A percentile compares a stretch with the other conserved stretches of the same genome.
Evolutionary conservation across 2,113 vertebrate genomes (phyloP).

Genomic region (Hymenochirus boettgeri): DNA sequence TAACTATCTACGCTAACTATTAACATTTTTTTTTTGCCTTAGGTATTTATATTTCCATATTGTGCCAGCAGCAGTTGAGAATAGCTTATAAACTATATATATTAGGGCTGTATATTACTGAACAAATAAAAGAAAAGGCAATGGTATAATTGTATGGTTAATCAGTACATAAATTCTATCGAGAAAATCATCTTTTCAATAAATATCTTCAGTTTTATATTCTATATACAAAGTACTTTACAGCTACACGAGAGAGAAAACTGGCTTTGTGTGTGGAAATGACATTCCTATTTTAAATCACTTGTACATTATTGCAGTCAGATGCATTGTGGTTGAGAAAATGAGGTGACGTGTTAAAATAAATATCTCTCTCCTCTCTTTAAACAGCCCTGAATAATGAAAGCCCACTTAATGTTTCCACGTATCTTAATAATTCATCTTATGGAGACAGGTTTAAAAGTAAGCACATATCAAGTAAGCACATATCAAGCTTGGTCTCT

Average conservation of each 20-base stretch:
- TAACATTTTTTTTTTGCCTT: conserved; percentile 1
- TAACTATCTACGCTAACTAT: conserved; percentile 44
- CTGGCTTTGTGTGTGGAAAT: conserved; percentile 52
- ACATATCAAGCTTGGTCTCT: no score
- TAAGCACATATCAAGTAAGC: not conserved
- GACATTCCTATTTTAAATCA: conserved; percentile 57
- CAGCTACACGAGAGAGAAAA: conserved; percentile 67
- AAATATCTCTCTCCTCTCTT: conserved; percentile 59
- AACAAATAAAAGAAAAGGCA: conserved; percentile 41
- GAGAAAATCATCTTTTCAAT: conserved; percentile 73
- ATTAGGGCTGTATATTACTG: conserved; percentile 27
- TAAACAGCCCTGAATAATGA: conserved; percentile 36
- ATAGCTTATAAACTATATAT: conserved; percentile 46
- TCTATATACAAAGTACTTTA: conserved; percentile 87
- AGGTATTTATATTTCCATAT: conserved; percentile 25
- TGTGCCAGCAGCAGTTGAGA: conserved; percentile 44
- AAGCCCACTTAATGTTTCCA: conserved; percentile 31
- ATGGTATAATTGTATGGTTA: conserved; percentile 54
- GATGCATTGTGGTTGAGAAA: conserved; percentile 69
- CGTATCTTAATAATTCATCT: not conserved
- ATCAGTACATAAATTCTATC: conserved; percentile 64
- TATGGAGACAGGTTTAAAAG: conserved; percentile 4
- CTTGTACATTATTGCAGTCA: conserved; percentile 73
- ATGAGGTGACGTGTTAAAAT: conserved; percentile 54
- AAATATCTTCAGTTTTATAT: conserved; percentile 84